Percentiles rank a stretch among this genome's conserved stretches.
Evolutionary conservation across 1,140 invertebrate genomes (phyloP).

Genomic region (Babylonia areolata): DNA sequence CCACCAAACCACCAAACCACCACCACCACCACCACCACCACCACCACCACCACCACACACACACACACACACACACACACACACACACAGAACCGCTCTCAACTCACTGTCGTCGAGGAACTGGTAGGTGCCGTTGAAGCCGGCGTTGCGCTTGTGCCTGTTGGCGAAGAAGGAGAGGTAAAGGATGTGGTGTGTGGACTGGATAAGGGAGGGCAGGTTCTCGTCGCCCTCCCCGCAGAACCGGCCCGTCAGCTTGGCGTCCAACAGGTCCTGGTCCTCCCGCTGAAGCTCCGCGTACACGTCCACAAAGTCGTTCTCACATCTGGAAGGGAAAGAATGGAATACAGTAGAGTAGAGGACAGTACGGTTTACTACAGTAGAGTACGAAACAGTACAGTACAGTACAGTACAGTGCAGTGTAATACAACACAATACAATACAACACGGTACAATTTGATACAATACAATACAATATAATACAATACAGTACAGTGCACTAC

Average conservation of each 20-base stretch:
- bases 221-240: slow-evolving; percentile 93
- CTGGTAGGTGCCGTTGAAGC: slow-evolving; percentile 65
- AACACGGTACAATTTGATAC: no score
- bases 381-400: no score
- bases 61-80: background rate
- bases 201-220: slow-evolving; percentile 66
- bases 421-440: no score
- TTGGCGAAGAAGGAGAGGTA: slow-evolving; percentile 97
- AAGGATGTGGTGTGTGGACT: slow-evolving; percentile 90
- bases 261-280: slow-evolving; percentile 88
- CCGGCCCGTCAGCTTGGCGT: slow-evolving; percentile 95
- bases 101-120: slow-evolving; percentile 92
- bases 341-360: no score
- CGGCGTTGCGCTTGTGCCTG: slow-evolving; percentile 81
- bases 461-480: no score
- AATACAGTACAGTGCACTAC: no score
- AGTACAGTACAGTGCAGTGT: no score
- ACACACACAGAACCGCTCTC: no score
- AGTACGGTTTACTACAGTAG: no score
- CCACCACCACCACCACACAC: background rate
- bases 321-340: no score
- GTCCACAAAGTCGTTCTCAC: slow-evolving; percentile 45
- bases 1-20: no score
- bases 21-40: no score
- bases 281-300: slow-evolving; percentile 92